Evolutionary conservation across 2,888 invertebrate species (phyloP).

Genomic region (Dicranocentrus wangi): DNA sequence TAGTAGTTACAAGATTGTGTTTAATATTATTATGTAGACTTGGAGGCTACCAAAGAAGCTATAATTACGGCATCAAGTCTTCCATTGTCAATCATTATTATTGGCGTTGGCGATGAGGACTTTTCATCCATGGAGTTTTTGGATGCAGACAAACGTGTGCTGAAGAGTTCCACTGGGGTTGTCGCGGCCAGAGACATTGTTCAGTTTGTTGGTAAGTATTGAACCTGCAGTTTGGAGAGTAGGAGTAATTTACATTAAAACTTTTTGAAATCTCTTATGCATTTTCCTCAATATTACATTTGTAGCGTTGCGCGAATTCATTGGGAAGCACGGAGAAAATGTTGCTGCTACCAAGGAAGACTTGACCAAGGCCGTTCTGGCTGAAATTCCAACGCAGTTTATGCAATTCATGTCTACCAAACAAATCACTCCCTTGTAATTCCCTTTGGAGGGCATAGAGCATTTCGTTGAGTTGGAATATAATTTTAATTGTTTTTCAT

Average conservation of each 20-base stretch:
- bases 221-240: constrained; percentile 13
- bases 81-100: constrained; percentile 77
- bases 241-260: background rate
- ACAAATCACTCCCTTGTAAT: constrained; percentile 57
- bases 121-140: constrained; percentile 80
- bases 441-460: no score
- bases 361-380: constrained; percentile 79
- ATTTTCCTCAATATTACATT: no score
- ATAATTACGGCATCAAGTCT: constrained; percentile 76
- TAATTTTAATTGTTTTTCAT: no score
- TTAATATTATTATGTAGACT: constrained; percentile 53
- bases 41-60: constrained; percentile 74
- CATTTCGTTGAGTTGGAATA: no score
- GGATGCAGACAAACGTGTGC: constrained; percentile 77
- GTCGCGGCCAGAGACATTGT: constrained; percentile 79
- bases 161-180: constrained; percentile 74
- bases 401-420: constrained; percentile 75
- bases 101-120: constrained; percentile 80
- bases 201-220: constrained; percentile 76
- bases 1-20: no score
- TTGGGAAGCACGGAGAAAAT: constrained; percentile 64
- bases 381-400: constrained; percentile 78
- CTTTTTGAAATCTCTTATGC: no score
- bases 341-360: constrained; percentile 65
- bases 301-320: constrained; percentile 65